Evolutionary conservation across 1,140 invertebrate species (phyloP), one percentile per base, ranked within the genome.

Genomic region (Drosophila pallidifrons): DNA sequence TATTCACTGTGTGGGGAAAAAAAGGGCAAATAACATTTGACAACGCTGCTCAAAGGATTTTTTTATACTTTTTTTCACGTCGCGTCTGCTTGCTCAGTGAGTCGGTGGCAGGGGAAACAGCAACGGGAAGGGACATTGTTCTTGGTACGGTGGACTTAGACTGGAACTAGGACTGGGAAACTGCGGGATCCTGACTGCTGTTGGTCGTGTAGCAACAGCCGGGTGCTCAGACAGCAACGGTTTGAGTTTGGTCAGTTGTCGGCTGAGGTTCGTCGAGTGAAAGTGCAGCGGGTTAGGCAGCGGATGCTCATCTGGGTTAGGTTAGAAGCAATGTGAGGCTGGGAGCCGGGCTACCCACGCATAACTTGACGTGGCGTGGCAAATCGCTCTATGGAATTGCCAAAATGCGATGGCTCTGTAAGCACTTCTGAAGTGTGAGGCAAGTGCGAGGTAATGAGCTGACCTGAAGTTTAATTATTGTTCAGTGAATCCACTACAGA

Each of bases 41-140:
- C 61, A 47, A 64, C 38, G 68, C 63, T 65, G 73, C 81, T 81
- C 77, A 88, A 89, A 88, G 82, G 77, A 82, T 80, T 67, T 80
- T 70, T 65, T 68, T 45, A 30, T 11, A 8, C 20, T 25, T 43
- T 43, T 43, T 15, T 70, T 15, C 74, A 25, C 71, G 81, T 72
- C 81, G 71, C 81, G 85, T 81, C 85, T 76, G 78, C 72, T 58
- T 32, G 30, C 11, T 41, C 13, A 35, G 20, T 13, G 30, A 30
- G 43, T 32, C 41, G 57, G 38, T 8, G 38, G 45, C 25, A 30
- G 65, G 55, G 45, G 16, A 51, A 59, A 13, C 35, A 58, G 35
- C 47, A 30, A 49, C 32, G 25, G 47, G 68, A 43, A 71, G 51
- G 66, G 41, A 43, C 61, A 61, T 28, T 11, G 63, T 65, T 65